Evolutionary conservation across 2,797 vertebrate genomes (phyloP), one percentile per base, ranked within the genome.

Genomic region (Mionectes olivaceus): DNA sequence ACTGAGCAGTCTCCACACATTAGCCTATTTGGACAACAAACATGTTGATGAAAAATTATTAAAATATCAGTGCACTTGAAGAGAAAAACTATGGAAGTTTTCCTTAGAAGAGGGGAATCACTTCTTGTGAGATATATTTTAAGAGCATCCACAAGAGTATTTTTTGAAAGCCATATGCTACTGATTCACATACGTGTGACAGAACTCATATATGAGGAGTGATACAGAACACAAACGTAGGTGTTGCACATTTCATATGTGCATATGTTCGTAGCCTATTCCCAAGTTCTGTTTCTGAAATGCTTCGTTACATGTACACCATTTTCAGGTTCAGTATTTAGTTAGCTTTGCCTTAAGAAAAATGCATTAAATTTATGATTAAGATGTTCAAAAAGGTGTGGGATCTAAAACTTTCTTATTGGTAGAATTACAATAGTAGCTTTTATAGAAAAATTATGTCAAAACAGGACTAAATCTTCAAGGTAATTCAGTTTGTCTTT

Each of bases 161-260:
- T 96, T 96, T 95, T 91, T 95, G 92, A 96, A 94, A 89, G 83
- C 92, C 95, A 97, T 95, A 94, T 96, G 94, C 37, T 86, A 86
- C 85, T 93, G 92, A 91, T 82, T 96, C 95, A 94, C 95, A 95
- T 95, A 82, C 24, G 0, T 97, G 89, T 96, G 92, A 91, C 74
- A 93, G 92, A 96, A 93, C 91, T 95, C 92, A 94, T 76, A 94
- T 86, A 95, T 94, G 89, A 94, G 87, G 85, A 93, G 63, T 69
- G 89, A 83, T 89, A 71, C 43, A 84, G 95, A 97, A 93, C 69
- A 92, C 73, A 96, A 90, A 93, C 59, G 91, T 96, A 90, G 95
- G 95, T 95, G 94, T 94, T 96, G 91, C 87, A 96, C 87, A 94
- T 97, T 96, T 95, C 6, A 32, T 56, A 95, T 86, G 67, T 95